These are phyloP conservation scores for Drosophila robusta DNA, from an alignment of 2,888 invertebrate species.

Conservation along the genomic window DNA sequence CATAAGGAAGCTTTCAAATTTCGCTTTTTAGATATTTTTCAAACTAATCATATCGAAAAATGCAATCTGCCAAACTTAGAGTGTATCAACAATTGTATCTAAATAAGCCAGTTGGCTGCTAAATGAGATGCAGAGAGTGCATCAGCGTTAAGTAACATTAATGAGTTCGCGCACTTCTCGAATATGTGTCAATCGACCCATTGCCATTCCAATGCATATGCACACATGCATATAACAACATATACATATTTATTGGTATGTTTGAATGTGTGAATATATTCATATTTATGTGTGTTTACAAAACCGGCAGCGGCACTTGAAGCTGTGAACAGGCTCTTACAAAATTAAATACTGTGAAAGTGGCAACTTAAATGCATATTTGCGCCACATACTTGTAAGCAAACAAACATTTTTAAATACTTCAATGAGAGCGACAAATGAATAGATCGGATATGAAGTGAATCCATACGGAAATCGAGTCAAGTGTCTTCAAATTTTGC, in stretches of 20 bases:
- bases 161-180: constrained; percentile 61
- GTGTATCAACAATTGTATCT: constrained; percentile 9
- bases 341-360: constrained; percentile 39
- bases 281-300: constrained; percentile 30
- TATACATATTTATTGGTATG: constrained; percentile 2
- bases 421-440: constrained; percentile 53
- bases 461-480: constrained; percentile 47
- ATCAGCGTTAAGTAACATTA: constrained; percentile 58
- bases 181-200: constrained; percentile 64
- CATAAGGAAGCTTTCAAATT: too few relatives aligned
- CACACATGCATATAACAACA: constrained; percentile 10
- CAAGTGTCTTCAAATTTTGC: constrained; percentile 45
- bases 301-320: constrained; percentile 53
- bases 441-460: constrained; percentile 43
- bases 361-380: constrained; percentile 41
- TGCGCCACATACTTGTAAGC: constrained; percentile 1
- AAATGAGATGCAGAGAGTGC: constrained; percentile 57
- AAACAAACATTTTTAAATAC: constrained; percentile 26
- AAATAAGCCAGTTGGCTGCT: constrained; percentile 19
- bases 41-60: too few relatives aligned
- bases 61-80: too few relatives aligned
- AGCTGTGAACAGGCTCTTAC: constrained; percentile 37
- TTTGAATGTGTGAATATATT: constrained; percentile 8
- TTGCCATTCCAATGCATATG: constrained; percentile 50
- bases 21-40: too few relatives aligned